phyloP scores from a whole-genome alignment of 2,797 vertebrate species.

The Toxotes lorentzi region DNA sequence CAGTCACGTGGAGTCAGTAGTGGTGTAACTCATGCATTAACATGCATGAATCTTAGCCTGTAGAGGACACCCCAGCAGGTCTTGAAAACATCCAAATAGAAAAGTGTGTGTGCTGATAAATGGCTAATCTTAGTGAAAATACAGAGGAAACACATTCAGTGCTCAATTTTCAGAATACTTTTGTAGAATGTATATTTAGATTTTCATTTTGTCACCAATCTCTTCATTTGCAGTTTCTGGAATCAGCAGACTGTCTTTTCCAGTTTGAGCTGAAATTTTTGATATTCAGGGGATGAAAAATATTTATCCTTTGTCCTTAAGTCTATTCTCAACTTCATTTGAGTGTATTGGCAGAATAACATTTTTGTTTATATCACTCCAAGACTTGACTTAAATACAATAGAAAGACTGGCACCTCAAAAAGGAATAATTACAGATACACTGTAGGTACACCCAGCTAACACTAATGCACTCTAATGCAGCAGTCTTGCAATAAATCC shows the following conservation, averaged over 20 bases:
- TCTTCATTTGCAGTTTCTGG: neutral
- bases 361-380: constrained; percentile 2
- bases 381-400: neutral
- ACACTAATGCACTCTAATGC: neutral
- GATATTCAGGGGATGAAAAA: constrained; percentile 29
- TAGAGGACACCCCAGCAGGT: neutral
- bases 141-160: neutral
- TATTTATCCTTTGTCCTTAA: constrained; percentile 34
- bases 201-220: neutral
- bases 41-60: neutral
- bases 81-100: constrained; percentile 7
- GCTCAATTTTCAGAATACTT: neutral
- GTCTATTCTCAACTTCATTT: constrained; percentile 4
- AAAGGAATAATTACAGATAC: neutral
- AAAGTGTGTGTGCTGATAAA: neutral
- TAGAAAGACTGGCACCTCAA: neutral
- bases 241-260: neutral
- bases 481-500: neutral
- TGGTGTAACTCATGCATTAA: constrained; percentile 30
- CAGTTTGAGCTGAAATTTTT: constrained; percentile 10
- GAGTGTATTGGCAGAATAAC: constrained; percentile 8
- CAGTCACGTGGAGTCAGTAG: constrained; percentile 23
- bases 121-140: neutral
- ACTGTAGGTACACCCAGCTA: neutral
- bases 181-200: neutral